phyloP scores from a whole-genome alignment of 37 sponge, comb jelly and placozoan genomes.

The Ephydatia muelleri region DNA sequence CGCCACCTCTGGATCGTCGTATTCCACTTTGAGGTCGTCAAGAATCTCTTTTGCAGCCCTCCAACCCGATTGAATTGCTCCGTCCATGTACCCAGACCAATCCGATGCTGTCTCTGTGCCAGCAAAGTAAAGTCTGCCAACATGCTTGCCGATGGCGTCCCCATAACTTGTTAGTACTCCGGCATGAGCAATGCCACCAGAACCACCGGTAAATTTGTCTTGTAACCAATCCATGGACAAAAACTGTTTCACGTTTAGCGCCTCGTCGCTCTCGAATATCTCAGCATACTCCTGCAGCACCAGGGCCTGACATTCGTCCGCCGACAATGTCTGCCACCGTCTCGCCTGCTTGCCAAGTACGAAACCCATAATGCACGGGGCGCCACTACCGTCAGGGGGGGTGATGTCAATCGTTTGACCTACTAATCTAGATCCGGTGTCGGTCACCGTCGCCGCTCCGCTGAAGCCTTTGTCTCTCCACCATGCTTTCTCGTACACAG shows the following conservation, averaged over 20 bases:
- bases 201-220: conserved; percentile 11
- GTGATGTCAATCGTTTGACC: conserved; percentile 21
- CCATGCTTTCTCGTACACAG: conserved; percentile 14
- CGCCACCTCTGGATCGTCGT: not conserved
- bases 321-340: conserved; percentile 6
- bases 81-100: conserved; percentile 51
- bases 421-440: not conserved
- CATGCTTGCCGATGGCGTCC: conserved; percentile 19
- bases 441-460: conserved; percentile 14
- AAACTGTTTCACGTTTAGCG: not conserved
- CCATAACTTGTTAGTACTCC: not conserved
- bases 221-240: conserved; percentile 12
- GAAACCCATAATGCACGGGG: conserved; percentile 27
- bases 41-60: conserved; percentile 43
- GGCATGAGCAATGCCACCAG: conserved; percentile 6
- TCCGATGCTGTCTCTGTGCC: conserved; percentile 51
- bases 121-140: conserved; percentile 34
- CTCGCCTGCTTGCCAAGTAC: conserved; percentile 19
- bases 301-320: not conserved
- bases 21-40: not conserved
- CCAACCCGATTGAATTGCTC: conserved; percentile 48
- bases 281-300: not conserved
- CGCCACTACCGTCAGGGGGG: not conserved
- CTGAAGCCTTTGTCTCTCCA: conserved; percentile 25
- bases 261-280: conserved; percentile 3